Evolutionary conservation across 1,140 invertebrate genomes (phyloP), one percentile per base, ranked within the genome.

Genomic region (Streblospio benedicti): DNA sequence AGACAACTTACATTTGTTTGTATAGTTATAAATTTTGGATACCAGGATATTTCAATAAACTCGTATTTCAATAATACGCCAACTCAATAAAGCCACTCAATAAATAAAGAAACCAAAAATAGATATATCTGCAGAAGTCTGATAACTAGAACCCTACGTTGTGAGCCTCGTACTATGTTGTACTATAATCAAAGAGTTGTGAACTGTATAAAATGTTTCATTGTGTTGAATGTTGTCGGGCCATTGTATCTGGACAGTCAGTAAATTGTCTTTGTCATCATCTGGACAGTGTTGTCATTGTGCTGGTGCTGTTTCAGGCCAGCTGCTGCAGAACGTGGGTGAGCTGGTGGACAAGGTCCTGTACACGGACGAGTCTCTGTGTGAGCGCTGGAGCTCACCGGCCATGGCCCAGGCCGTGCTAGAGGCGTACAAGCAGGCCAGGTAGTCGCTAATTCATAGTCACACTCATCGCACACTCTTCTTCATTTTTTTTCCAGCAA

Each of bases 271-370:
- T 4, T 54, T 2, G n/a, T n/a, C n/a, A n/a, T n/a, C n/a, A n/a
- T n/a, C n/a, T n/a, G n/a, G n/a, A n/a, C n/a, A n/a, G n/a, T n/a
- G n/a, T n/a, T n/a, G n/a, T n/a, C n/a, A n/a, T n/a, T n/a, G n/a
- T n/a, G n/a, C n/a, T 32, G 25, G 12, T 25, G 6, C 41, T 60
- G 28, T 68, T 66, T n/a, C 59, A 74, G 72, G 52, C 62, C 71
- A 72, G 56, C 43, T 75, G 31, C 60, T 75, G 30, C 69, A 67
- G 60, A 71, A 71, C 43, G 65, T 67, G 9, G 69, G 64, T 23
- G 68, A 72, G 33, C 62, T 73, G 28, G 43, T 73, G 28, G 67
- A 72, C 50, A 65, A 65, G 23, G 23, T 73, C 18, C 59, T 75
- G 6, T 69, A 73, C 50, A 31, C 63, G 35, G 65, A 71, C 27